Conservation (phyloP, 2,113 vertebrate species). For the Crotalus horridus region DNA sequence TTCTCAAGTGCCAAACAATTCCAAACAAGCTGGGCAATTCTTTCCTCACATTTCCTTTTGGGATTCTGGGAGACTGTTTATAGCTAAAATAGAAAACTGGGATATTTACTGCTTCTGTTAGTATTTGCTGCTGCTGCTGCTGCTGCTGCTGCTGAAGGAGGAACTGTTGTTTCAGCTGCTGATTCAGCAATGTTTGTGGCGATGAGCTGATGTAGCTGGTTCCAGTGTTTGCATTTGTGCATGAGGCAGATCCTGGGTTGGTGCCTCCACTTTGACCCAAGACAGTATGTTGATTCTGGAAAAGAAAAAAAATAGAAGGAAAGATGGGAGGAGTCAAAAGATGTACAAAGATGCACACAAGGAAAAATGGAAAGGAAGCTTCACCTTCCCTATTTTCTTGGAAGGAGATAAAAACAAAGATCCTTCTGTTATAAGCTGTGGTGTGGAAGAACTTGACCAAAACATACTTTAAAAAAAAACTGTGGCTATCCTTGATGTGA, state of each 20-base stretch:
- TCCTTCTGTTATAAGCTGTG: constrained; percentile 25
- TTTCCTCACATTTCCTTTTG: constrained; percentile 27
- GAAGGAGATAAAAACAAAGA: constrained; percentile 29
- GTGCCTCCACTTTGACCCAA: constrained; percentile 69
- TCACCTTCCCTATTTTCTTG: background rate
- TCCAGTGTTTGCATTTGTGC: constrained; percentile 74
- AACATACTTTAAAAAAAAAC: constrained; percentile 1
- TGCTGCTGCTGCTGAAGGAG: constrained; percentile 78
- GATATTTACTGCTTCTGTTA: constrained; percentile 77
- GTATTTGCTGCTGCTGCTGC: constrained; percentile 72
- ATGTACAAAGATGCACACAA: background rate
- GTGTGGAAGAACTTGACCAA: constrained; percentile 29
- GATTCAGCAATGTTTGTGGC: constrained; percentile 77
- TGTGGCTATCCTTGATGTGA: constrained; percentile 31
- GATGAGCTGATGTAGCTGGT: constrained; percentile 74
- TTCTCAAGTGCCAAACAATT: background rate
- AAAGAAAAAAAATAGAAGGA: background rate
- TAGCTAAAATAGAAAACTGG: constrained; percentile 25
- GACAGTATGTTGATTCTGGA: constrained; percentile 76
- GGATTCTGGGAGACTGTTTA: background rate
- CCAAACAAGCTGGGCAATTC: background rate
- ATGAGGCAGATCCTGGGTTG: constrained; percentile 71
- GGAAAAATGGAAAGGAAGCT: background rate
- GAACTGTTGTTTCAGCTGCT: constrained; percentile 78
- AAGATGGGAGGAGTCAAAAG: background rate